phyloP scores from a whole-genome alignment of 2,113 vertebrate species.

The Odocoileus hemionus region DNA sequence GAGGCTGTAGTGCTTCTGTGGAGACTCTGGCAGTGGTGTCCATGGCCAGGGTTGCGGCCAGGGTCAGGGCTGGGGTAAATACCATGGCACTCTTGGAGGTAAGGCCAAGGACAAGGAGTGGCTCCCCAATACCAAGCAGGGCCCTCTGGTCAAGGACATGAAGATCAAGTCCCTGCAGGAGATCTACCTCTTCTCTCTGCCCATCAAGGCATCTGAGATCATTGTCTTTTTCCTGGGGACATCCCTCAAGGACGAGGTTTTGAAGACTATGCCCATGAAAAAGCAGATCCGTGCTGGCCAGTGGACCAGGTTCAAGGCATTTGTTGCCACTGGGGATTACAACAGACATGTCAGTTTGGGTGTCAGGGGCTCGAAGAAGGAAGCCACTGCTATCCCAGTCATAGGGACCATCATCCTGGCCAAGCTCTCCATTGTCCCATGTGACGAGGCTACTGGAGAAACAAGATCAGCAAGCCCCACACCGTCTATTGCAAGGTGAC shows the following conservation, averaged over 20 bases:
- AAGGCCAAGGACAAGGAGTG: not conserved
- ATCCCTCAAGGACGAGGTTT: not conserved
- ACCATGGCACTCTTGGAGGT: not conserved
- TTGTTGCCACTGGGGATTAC: not conserved
- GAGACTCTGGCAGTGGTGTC: not conserved
- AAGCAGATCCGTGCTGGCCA: not conserved
- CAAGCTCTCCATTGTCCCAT: not conserved
- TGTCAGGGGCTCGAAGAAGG: not conserved
- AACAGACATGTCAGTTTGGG: not conserved
- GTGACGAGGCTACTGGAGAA: not conserved
- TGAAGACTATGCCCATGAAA: not conserved
- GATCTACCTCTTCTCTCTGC: not conserved
- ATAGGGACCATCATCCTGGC: not conserved
- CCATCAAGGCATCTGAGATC: not conserved
- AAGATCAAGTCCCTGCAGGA: not conserved
- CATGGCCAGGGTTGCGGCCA: not conserved
- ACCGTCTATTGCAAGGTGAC: no score
- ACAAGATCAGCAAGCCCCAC: not conserved
- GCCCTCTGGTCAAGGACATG: not conserved
- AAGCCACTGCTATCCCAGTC: not conserved
- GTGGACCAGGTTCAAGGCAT: not conserved
- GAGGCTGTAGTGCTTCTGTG: not conserved
- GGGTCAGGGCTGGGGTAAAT: not conserved
- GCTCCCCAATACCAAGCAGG: not conserved
- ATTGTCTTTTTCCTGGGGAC: not conserved